A percentile compares a stretch with the other conserved stretches of the same genome.
Conservation (phyloP, 2,888 invertebrate genomes). For the Serrognathus titanus region DNA sequence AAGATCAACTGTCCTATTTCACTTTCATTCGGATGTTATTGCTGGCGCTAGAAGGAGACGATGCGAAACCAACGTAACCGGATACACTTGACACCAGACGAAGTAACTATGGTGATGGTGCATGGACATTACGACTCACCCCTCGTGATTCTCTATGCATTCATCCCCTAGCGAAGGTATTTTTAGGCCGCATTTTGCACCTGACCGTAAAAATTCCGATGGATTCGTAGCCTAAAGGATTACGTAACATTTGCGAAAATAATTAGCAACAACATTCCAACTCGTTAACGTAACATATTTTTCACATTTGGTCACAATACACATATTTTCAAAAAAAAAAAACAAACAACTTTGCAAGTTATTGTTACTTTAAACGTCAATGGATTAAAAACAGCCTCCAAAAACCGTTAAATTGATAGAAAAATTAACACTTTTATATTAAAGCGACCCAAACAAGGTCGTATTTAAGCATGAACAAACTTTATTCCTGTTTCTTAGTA, state of each 20-base stretch:
- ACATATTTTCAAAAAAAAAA: too few species aligned
- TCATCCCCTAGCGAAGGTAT: not conserved
- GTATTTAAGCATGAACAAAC: too few species aligned
- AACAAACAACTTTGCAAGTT: too few species aligned
- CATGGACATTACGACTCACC: conserved; percentile 33
- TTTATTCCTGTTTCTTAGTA: too few species aligned
- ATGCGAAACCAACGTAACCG: conserved; percentile 14
- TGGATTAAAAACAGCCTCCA: too few species aligned
- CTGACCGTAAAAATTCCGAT: not conserved
- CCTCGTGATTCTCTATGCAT: conserved; percentile 46
- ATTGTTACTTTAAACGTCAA: too few species aligned
- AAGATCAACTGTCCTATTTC: conserved; percentile 14
- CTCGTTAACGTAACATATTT: too few species aligned
- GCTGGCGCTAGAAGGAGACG: conserved; percentile 20
- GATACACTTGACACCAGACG: conserved; percentile 22
- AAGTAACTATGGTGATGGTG: conserved; percentile 22
- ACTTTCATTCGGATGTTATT: conserved; percentile 14
- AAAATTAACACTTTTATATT: too few species aligned
- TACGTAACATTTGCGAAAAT: not conserved
- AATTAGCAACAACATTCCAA: too few species aligned
- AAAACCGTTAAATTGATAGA: too few species aligned
- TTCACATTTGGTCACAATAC: too few species aligned
- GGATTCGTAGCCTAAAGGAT: not conserved
- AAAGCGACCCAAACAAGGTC: too few species aligned
- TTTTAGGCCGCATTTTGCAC: conserved; percentile 34